phyloP scores from a whole-genome alignment of 2,797 vertebrate species.

The Garrulus glandarius region DNA sequence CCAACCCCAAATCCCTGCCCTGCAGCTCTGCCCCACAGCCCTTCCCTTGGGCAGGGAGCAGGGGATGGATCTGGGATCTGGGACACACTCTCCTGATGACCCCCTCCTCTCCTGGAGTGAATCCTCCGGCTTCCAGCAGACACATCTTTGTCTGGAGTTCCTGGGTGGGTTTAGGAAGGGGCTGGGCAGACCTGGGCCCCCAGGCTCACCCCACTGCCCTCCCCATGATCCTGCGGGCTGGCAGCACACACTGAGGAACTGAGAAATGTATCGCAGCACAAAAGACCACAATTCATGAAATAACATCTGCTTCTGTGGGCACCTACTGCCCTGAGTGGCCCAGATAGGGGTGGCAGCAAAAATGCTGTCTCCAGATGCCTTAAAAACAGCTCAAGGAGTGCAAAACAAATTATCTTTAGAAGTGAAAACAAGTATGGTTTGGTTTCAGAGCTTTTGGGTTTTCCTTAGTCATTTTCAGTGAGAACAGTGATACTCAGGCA shows the following conservation, averaged over 20 bases:
- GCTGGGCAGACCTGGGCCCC: rapidly evolving
- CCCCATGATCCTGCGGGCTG: not conserved
- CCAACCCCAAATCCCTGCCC: not conserved
- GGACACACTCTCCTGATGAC: rapidly evolving
- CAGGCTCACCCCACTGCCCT: not conserved
- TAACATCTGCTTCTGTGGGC: not conserved
- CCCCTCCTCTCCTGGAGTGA: not conserved
- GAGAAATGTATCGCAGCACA: not conserved
- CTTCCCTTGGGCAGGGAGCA: not conserved
- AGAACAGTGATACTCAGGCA: rapidly evolving
- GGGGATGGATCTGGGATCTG: no score
- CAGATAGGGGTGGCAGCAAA: not conserved
- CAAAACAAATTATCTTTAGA: not conserved
- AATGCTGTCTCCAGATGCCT: rapidly evolving
- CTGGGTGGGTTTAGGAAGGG: not conserved
- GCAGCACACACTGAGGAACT: not conserved
- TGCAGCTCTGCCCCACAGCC: not conserved
- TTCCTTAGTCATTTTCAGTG: not conserved
- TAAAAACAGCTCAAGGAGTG: not conserved
- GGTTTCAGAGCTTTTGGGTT: not conserved
- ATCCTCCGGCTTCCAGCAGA: not conserved
- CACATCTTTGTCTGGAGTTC: not conserved
- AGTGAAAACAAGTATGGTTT: not conserved
- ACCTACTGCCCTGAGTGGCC: not conserved
- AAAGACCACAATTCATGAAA: not conserved